These are phyloP conservation scores for Pogonus chalceus DNA, from an alignment of 1,140 invertebrate genomes.

Conservation along the genomic window DNA sequence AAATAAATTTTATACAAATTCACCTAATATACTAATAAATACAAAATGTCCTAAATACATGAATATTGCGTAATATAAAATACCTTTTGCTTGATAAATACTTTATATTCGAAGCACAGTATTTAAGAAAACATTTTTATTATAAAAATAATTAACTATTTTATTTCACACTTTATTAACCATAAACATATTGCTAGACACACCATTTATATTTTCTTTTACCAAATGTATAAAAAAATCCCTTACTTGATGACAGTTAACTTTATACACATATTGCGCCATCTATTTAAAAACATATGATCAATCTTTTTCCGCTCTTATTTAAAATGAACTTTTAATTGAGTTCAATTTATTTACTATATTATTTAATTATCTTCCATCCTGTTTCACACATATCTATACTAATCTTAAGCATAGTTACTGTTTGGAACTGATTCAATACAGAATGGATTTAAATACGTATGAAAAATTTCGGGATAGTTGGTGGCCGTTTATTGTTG, in stretches of 20 bases:
- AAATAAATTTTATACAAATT: no score
- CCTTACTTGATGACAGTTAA: no score
- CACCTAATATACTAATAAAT: no score
- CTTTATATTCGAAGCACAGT: no score
- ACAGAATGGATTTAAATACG: neutral
- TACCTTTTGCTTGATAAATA: no score
- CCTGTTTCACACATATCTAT: neutral
- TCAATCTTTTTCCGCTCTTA: neutral
- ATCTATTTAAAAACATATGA: neutral
- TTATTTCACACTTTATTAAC: neutral
- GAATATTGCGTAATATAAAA: no score
- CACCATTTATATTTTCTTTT: neutral
- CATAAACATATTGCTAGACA: neutral
- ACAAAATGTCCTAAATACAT: no score
- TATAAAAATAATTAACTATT: no score
- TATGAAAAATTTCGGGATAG: slow-evolving; percentile 8
- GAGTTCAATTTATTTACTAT: slow-evolving; percentile 1
- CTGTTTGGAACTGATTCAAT: neutral
- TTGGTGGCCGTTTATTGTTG: slow-evolving; percentile 25
- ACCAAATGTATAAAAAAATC: no score
- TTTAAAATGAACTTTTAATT: neutral
- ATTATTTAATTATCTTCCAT: neutral
- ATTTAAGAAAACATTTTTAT: no score
- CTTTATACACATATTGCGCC: neutral
- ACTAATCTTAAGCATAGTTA: neutral